Base-by-base conservation (phyloP, 2,888 invertebrate genomes). In the Lepetodrilus schrolli region DNA sequence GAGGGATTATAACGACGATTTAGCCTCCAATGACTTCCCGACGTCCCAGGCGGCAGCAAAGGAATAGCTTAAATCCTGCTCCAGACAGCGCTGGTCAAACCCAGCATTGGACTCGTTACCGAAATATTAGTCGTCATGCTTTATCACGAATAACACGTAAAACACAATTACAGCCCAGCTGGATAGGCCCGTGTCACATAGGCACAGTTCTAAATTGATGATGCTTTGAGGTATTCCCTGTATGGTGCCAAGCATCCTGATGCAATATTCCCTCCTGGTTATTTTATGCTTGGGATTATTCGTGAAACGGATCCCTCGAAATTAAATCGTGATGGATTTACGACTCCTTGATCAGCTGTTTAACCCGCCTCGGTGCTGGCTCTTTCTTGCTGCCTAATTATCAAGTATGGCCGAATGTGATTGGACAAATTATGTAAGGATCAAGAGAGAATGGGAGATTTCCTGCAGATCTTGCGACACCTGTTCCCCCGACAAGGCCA, bases 351-450 rank as follows among this genome's bases (percentile, higher is more conserved):
- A 43, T 43, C 43, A 13, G n/a, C 43, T 43, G 43, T 43, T 43
- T 43, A 43, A 43, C 43, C 43, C 8, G n/a, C n/a, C n/a, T 17
- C 43, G 17, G n/a, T 17, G 43, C 43, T 17, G 13, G 43, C 43
- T 17, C 13, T 43, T 43, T 43, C 43, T 43, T 43, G 43, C 43
- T 43, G 43, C n/a, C 43, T 43, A 43, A 43, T 43, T 43, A 43
- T 17, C 43, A 4, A 43, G 43, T 13, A 17, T 17, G n/a, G 13
- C 10, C 10, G 50, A 17, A 23, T 51, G 51, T 51, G 51, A 51
- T 51, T 26, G 26, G 51, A 30, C 50, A 51, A 51, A 51, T 51
- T 51, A 23, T 21, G 51, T 51, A 51, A 51, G 51, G 26, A 51
- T 51, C 51, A 51, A 51, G 26, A 1, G 21, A 23, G 51, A 23